These are phyloP conservation scores for Bombus terrestris DNA, from an alignment of 1,140 invertebrate species.

Conservation along the genomic window DNA sequence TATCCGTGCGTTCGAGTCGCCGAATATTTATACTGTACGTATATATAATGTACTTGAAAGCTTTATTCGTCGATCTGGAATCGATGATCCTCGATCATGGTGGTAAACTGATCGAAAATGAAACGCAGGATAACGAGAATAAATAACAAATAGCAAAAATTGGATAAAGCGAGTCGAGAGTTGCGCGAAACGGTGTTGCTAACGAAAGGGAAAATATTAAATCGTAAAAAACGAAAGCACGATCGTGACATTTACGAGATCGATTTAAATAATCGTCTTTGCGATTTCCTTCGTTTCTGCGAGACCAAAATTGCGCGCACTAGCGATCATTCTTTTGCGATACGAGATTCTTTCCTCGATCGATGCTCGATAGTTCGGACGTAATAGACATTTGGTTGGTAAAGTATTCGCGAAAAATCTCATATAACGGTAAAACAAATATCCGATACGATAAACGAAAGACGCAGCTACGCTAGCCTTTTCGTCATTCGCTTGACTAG, in stretches of 20 bases:
- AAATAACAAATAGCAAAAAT: rapidly evolving
- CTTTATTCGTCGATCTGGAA: too few species aligned
- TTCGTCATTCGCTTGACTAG: conserved; percentile 38
- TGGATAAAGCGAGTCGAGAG: rapidly evolving
- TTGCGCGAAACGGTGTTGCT: not conserved
- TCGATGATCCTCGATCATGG: too few species aligned
- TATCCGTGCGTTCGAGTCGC: too few species aligned
- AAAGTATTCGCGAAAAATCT: not conserved
- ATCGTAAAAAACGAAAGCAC: not conserved
- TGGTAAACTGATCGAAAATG: not conserved
- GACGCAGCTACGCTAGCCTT: conserved; percentile 7
- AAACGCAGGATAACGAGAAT: rapidly evolving
- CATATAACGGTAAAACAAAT: conserved; percentile 5
- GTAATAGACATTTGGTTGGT: not conserved
- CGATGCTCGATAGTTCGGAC: not conserved
- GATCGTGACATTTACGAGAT: not conserved
- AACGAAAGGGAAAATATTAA: not conserved
- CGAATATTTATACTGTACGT: too few species aligned
- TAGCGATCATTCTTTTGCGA: not conserved
- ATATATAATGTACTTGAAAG: too few species aligned
- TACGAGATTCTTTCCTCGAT: not conserved
- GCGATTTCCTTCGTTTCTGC: not conserved
- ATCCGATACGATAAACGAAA: not conserved
- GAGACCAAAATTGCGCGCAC: not conserved
- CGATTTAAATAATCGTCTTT: not conserved